Conservation (phyloP, 2,888 invertebrate species). For the Thereva nobilitata region DNA sequence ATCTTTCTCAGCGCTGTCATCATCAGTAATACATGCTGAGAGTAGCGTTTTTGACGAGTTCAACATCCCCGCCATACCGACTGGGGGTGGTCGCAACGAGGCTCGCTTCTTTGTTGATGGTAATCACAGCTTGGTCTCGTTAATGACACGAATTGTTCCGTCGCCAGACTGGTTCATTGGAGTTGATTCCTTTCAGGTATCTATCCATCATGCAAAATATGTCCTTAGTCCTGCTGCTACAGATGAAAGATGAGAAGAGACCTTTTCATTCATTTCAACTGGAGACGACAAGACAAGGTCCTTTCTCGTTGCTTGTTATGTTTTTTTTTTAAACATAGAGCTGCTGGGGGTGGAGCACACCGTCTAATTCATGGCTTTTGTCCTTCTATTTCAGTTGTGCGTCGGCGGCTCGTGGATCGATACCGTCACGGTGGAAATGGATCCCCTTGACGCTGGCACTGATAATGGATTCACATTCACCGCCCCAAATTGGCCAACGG, state of each 20-base stretch:
- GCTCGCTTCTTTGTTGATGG: slow-evolving; percentile 88
- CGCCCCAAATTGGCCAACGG: slow-evolving; percentile 94
- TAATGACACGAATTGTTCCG: slow-evolving; percentile 88
- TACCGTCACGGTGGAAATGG: slow-evolving; percentile 86
- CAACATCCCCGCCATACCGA: slow-evolving; percentile 73
- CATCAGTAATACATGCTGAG: slow-evolving; percentile 59
- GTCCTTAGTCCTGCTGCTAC: background rate
- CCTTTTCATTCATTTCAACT: slow-evolving; percentile 20
- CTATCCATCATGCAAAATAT: slow-evolving; percentile 32
- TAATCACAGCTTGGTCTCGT: slow-evolving; percentile 86
- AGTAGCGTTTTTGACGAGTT: slow-evolving; percentile 85
- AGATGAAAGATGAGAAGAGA: slow-evolving; percentile 11
- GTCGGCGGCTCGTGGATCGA: slow-evolving; percentile 91
- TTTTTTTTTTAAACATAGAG: too few species aligned
- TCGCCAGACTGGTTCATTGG: slow-evolving; percentile 96
- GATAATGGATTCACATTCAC: slow-evolving; percentile 96
- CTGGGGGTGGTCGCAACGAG: slow-evolving; percentile 77
- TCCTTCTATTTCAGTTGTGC: slow-evolving; percentile 68
- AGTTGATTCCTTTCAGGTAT: slow-evolving; percentile 75
- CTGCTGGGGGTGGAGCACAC: background rate
- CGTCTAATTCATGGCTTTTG: slow-evolving; percentile 36
- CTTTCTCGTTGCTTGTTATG: slow-evolving; percentile 30
- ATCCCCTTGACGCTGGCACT: slow-evolving; percentile 90
- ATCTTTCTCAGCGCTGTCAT: slow-evolving; percentile 40
- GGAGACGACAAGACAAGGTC: slow-evolving; percentile 35